These are phyloP conservation scores for Eristalis tenax DNA, from an alignment of 2,888 invertebrate species.

Conservation along the genomic window DNA sequence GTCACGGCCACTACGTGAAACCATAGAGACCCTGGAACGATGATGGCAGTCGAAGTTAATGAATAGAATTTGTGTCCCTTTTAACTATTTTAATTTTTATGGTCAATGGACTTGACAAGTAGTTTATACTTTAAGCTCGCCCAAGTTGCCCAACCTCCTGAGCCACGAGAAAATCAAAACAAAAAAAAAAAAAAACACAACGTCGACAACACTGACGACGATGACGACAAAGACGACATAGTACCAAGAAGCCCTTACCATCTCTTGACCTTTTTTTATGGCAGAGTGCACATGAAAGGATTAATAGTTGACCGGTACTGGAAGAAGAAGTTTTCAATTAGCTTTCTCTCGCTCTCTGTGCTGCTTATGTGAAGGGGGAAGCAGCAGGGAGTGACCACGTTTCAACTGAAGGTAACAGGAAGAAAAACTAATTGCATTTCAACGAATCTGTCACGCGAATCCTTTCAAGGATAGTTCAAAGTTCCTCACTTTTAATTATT, in stretches of 20 bases:
- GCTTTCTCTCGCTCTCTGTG: slow-evolving; percentile 5
- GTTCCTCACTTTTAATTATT: slow-evolving; percentile 26
- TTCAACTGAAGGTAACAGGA: not conserved
- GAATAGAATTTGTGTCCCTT: slow-evolving; percentile 63
- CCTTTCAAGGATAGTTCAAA: slow-evolving; percentile 51
- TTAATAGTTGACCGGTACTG: slow-evolving; percentile 32
- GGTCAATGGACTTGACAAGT: slow-evolving; percentile 68
- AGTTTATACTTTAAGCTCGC: slow-evolving; percentile 51
- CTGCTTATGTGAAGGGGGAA: not conserved
- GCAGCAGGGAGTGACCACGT: not conserved
- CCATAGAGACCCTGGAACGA: slow-evolving; percentile 18
- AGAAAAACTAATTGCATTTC: slow-evolving; percentile 57
- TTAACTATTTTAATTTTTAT: slow-evolving; percentile 67
- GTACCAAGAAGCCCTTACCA: slow-evolving; percentile 36
- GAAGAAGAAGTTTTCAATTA: slow-evolving; percentile 51
- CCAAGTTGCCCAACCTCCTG: not conserved
- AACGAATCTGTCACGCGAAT: slow-evolving; percentile 57
- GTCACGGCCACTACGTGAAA: not conserved
- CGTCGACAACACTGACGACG: not conserved
- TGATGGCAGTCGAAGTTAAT: slow-evolving; percentile 47
- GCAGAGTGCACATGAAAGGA: slow-evolving; percentile 60
- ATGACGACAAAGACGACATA: slow-evolving; percentile 36
- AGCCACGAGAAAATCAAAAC: slow-evolving; percentile 14
- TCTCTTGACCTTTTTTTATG: slow-evolving; percentile 61
- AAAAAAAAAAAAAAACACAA: not conserved